Evolutionary conservation across 2,888 invertebrate genomes (phyloP).

Genomic region (Ametastegia equiseti): DNA sequence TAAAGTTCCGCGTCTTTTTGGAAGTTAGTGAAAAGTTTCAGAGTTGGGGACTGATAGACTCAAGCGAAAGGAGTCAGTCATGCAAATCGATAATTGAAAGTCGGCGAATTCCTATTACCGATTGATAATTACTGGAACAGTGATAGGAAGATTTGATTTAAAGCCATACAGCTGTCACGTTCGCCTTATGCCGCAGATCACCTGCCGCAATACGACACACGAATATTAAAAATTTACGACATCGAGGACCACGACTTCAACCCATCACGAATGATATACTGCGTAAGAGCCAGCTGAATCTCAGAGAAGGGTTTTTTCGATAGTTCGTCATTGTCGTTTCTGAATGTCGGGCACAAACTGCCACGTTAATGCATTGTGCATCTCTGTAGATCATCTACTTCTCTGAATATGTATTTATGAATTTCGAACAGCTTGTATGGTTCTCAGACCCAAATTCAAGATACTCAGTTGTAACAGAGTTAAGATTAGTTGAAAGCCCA

Average conservation of each 20-base stretch:
- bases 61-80: neutral
- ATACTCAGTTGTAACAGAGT: no score
- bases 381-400: neutral
- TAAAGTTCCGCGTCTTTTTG: neutral
- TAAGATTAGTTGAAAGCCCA: neutral
- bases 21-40: neutral
- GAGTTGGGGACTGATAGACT: neutral
- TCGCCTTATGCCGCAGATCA: constrained; percentile 7
- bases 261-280: constrained; percentile 14
- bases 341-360: neutral
- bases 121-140: neutral
- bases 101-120: neutral
- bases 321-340: constrained; percentile 21
- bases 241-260: neutral
- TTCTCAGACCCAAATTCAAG: neutral
- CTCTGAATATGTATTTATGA: neutral
- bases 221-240: constrained; percentile 23
- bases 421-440: neutral
- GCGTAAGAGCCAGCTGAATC: constrained; percentile 20
- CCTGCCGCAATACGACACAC: neutral
- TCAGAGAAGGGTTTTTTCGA: neutral
- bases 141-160: neutral
- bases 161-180: neutral
- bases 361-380: neutral
- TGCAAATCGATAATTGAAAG: neutral